Conservation (phyloP, 2,797 vertebrate genomes). For the Otolemur crassicaudatus region DNA sequence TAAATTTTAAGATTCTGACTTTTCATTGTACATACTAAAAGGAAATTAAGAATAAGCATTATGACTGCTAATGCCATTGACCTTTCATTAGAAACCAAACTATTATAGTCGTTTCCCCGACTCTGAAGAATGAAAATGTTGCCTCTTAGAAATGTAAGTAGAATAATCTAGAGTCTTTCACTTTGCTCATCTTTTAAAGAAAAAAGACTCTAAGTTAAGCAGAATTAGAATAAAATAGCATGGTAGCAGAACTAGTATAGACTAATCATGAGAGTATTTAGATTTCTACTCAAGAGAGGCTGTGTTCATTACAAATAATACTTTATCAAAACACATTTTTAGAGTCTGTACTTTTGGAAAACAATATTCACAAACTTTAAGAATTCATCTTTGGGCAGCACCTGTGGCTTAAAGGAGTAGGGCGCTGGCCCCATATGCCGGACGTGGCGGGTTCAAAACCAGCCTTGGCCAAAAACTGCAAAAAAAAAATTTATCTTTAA, state of each 20-base stretch:
- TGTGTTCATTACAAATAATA: constrained; percentile 80
- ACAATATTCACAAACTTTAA: constrained; percentile 79
- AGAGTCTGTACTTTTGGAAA: constrained; percentile 76
- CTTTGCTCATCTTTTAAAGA: constrained; percentile 17
- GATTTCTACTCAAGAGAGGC: constrained; percentile 32
- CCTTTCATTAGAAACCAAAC: constrained; percentile 80
- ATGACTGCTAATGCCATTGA: constrained; percentile 76
- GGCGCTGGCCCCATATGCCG: no score
- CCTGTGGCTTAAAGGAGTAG: no score
- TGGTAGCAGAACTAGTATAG: background rate
- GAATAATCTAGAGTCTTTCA: constrained; percentile 79
- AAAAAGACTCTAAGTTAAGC: constrained; percentile 54
- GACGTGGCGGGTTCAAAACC: no score
- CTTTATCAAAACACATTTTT: constrained; percentile 78
- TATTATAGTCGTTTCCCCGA: constrained; percentile 68
- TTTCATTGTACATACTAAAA: constrained; percentile 40
- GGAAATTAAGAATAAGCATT: constrained; percentile 73
- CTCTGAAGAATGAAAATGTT: constrained; percentile 65
- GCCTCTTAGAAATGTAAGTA: constrained; percentile 75
- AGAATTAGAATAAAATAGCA: background rate
- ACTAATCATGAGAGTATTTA: constrained; percentile 40
- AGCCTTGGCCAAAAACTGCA: no score
- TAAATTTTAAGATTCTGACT: constrained; percentile 58
- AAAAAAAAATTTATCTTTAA: constrained; percentile 66
- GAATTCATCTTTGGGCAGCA: constrained; percentile 36